Conservation (phyloP, 92 coral and sea anemone genomes). For the Palythoa grandis region DNA sequence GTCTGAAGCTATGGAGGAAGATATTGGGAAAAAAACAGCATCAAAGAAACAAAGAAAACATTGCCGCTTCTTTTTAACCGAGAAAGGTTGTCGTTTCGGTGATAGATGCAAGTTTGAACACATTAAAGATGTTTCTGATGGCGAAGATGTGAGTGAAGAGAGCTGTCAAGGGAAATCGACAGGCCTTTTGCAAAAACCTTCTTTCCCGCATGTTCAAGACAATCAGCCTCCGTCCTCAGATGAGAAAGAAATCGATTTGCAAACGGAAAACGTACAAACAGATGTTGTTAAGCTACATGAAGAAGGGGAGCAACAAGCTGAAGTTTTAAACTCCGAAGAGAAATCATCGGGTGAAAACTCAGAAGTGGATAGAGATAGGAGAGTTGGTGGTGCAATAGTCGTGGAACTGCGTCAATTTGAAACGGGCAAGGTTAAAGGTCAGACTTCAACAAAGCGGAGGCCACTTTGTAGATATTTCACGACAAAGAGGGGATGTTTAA, state of each 20-base stretch:
- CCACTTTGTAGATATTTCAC: slow-evolving; percentile 50
- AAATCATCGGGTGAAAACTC: background rate
- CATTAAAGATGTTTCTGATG: background rate
- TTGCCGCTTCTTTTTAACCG: slow-evolving; percentile 72
- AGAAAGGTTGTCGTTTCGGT: slow-evolving; percentile 73
- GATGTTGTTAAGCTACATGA: background rate
- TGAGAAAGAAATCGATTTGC: background rate
- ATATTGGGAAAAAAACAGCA: background rate
- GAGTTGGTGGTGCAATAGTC: slow-evolving; percentile 24
- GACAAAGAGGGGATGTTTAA: slow-evolving; percentile 44
- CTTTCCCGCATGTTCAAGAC: background rate
- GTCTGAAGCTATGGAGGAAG: background rate
- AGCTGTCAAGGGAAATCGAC: background rate
- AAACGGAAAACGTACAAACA: background rate
- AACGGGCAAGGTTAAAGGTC: background rate
- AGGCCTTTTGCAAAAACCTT: background rate
- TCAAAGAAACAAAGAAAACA: slow-evolving; percentile 20
- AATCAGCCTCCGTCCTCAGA: background rate
- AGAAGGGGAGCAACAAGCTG: background rate
- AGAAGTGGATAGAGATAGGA: background rate
- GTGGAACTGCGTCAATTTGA: background rate
- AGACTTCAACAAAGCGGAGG: background rate
- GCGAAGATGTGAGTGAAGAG: background rate
- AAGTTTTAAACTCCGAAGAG: background rate
- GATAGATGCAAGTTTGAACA: slow-evolving; percentile 77